Percentiles rank a stretch among this genome's conserved stretches.
These are phyloP conservation scores for Helicolenus hilgendorfi DNA, from an alignment of 2,797 vertebrate genomes.

Conservation along the genomic window DNA sequence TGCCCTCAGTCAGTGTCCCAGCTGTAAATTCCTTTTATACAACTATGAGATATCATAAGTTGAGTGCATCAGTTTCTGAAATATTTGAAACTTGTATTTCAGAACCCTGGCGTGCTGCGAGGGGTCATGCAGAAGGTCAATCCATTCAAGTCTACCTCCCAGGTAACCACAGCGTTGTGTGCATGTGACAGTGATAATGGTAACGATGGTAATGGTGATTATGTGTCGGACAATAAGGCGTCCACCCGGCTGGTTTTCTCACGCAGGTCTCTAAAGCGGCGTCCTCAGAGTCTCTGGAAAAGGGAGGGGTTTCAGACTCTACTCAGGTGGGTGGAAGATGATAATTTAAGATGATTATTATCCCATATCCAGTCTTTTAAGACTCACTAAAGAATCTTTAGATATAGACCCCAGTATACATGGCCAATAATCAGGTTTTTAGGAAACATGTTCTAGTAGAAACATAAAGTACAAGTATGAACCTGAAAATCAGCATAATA, in stretches of 20 bases:
- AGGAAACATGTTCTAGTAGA: neutral
- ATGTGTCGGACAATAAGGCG: neutral
- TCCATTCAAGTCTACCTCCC: conserved; percentile 71
- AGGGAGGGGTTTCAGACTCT: neutral
- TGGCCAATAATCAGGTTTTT: neutral
- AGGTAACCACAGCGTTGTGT: conserved; percentile 52
- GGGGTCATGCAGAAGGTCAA: conserved; percentile 76
- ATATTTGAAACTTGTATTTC: neutral
- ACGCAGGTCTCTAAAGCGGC: conserved; percentile 51
- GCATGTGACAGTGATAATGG: neutral
- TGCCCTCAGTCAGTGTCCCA: neutral
- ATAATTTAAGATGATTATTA: neutral
- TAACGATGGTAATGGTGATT: neutral
- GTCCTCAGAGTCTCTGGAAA: conserved; percentile 47
- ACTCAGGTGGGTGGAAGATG: conserved; percentile 51
- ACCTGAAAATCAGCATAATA: too few relatives aligned
- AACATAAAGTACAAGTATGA: too few relatives aligned
- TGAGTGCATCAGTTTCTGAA: neutral
- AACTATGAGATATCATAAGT: too few relatives aligned
- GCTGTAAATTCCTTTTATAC: neutral
- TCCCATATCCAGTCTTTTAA: neutral
- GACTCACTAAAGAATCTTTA: neutral
- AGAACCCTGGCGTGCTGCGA: conserved; percentile 65
- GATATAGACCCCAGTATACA: neutral
- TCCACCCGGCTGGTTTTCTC: neutral